Evolutionary conservation across 1,140 invertebrate species (phyloP).

Genomic region (Drosophila ambigua): DNA sequence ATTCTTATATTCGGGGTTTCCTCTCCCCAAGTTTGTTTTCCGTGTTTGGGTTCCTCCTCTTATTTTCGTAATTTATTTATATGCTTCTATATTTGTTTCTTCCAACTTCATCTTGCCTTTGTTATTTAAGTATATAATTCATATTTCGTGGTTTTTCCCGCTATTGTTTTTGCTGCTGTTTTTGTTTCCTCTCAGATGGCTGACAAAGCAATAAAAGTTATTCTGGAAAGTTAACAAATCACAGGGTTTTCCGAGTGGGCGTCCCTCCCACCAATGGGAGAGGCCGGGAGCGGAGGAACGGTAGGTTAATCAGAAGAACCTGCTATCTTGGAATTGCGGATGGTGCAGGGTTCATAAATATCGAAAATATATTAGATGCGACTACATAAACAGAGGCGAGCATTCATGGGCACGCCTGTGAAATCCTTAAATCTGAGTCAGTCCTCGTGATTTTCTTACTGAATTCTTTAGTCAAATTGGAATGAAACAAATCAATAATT

Average conservation of each 20-base stretch:
- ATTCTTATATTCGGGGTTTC: conserved; percentile 43
- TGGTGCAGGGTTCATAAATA: no score
- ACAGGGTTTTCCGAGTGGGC: conserved; percentile 37
- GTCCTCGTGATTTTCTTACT: no score
- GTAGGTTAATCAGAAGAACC: neutral
- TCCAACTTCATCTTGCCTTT: conserved; percentile 21
- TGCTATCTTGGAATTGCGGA: no score
- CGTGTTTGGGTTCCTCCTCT: conserved; percentile 23
- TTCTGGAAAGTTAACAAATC: conserved; percentile 71
- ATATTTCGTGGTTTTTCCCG: conserved; percentile 58
- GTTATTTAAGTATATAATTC: conserved; percentile 70
- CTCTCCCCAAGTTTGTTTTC: conserved; percentile 3
- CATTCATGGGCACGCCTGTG: no score
- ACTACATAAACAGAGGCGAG: no score
- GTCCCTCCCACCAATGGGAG: conserved; percentile 18
- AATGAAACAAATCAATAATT: no score
- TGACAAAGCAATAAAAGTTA: conserved; percentile 76
- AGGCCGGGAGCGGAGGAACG: neutral
- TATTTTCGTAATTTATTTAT: conserved; percentile 73
- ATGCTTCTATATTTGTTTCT: conserved; percentile 46
- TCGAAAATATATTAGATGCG: no score
- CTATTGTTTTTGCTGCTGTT: conserved; percentile 6
- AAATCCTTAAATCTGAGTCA: no score
- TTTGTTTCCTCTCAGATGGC: conserved; percentile 38
- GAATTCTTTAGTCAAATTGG: no score